Base-by-base conservation (phyloP, 2,797 vertebrate species). In the Erithacus rubecula region DNA sequence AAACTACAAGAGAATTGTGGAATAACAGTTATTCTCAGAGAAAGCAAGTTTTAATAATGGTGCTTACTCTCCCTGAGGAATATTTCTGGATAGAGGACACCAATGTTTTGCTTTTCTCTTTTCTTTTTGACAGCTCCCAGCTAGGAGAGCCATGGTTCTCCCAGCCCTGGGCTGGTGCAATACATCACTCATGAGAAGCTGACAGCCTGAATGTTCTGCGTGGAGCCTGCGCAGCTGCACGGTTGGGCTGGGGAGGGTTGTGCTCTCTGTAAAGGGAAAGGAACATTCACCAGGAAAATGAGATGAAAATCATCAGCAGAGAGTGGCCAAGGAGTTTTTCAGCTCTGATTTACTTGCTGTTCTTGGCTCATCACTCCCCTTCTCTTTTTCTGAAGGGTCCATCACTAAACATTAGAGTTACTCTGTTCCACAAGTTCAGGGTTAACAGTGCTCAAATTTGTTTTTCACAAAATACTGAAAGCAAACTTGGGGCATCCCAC, bases 381-480 rank as follows among this genome's bases (percentile, higher is more conserved):
- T 44, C 46, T 44, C 34, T 72, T 87, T 55, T 9, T 6, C 56
- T 79, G 52, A 67, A 52, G 68, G 67, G 30, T 34, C 39, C 59
- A 53, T 65, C 43, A 63, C 44, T 14, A 32, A 27, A 29, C 22
- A 43, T 32, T 6, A 9, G 2, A 63, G 76, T 55, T 56, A 47
- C 36, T 92, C 79, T 22, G 46, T 36, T 84, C 70, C 70, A 69
- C 47, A 71, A 91, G 1, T 29, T 94, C 56, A 62, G 74, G 74
- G 55, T 72, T 37, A 89, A 65, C n/a, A 81, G 81, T 49, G 83
- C 85, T 81, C 65, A 82, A 58, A 92, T 84, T 60, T 74, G 56
- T 47, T 91, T 84, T 76, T 87, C 55, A 37, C 58, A 72, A 93
- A 96, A 83, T 52, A n/a, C 56, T 19, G 41, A 70, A 86, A 88